Evolutionary conservation across 2,888 invertebrate species (phyloP), one percentile per base, ranked within the genome.

Genomic region (Tholera decimalis): DNA sequence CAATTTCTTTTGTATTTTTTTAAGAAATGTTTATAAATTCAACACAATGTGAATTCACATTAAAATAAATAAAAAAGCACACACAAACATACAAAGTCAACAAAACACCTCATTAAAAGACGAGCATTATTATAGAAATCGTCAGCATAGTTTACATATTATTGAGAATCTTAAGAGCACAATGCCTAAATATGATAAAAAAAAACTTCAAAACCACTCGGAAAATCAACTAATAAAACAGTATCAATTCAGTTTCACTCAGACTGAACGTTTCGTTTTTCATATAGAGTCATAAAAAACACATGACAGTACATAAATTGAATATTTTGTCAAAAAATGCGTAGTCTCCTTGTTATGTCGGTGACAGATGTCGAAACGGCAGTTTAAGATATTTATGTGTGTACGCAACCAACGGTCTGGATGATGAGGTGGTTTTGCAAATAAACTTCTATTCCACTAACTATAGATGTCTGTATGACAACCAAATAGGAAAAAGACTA

Each of bases 321-420:
- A 60, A 75, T 68, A 75, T 72, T 72, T 75, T 67, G 53, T 44
- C 58, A 67, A 74, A 73, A 72, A 50, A 68, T 57, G 11, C 49
- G 54, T 55, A 75, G 51, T 37, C 60, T 47, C 44, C 37, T 9
- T 75, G 69, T 68, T 60, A 68, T 51, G 72, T 75, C 75, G 68
- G 75, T 75, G 69, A 75, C 72, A 72, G 72, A 72, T 75, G 75
- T 75, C 60, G 69, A 69, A 72, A 68, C 60, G 51, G 69, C 75
- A 75, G 55, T 75, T 75, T 55, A 69, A 51, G 24, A 41, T 51
- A 75, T 74, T 58, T 75, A 68, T 72, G 50, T 60, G 60, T 60
- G 54, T 56, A 33, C 35, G 53, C 28, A 70, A 75, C 69, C 60
- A 59, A 50, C 55, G 69, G 46, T 54, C 69, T 51, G 68, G 39